Conservation (phyloP, 2,797 vertebrate genomes). For the Crenichthys baileyi region DNA sequence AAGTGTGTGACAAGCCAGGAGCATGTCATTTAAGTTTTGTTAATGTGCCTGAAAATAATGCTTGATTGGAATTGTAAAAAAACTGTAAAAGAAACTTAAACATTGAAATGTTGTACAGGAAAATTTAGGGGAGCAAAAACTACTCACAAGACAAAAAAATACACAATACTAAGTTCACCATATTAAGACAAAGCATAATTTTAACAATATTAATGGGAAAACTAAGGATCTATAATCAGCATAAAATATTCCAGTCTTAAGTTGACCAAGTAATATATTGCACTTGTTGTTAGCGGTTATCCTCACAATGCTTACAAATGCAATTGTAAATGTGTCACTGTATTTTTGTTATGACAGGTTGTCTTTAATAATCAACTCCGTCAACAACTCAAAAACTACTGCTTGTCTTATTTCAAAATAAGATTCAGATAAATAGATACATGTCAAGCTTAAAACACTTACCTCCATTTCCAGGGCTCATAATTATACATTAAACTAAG, state of each 20-base stretch:
- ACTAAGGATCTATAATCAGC: no score
- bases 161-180: no score
- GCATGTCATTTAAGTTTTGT: background rate
- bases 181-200: no score
- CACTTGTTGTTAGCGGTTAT: no score
- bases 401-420: background rate
- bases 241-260: no score
- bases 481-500: background rate
- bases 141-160: no score
- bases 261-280: no score
- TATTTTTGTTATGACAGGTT: background rate
- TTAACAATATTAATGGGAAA: no score
- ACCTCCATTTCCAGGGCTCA: background rate
- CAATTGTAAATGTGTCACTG: background rate
- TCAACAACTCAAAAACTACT: background rate
- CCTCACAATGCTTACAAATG: no score
- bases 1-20: background rate
- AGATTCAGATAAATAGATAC: background rate
- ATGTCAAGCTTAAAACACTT: background rate
- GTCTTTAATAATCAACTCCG: background rate
- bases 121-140: no score
- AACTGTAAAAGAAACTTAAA: no score
- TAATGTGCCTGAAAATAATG: background rate
- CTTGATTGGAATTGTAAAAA: background rate
- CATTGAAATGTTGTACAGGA: no score